phyloP scores from a whole-genome alignment of 2,888 invertebrate genomes.

The Amiota minor region DNA sequence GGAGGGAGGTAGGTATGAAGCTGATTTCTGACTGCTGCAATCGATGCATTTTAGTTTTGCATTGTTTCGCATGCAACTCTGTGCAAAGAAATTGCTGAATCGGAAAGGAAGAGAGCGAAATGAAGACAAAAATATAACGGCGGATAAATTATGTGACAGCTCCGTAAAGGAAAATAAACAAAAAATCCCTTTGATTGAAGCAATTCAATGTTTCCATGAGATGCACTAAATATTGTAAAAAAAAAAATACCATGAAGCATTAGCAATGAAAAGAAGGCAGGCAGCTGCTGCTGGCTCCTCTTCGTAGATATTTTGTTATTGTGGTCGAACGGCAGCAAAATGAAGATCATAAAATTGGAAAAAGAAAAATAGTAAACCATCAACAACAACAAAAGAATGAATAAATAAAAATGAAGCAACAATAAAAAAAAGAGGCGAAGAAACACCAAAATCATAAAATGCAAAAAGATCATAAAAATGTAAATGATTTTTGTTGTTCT shows the following conservation, averaged over 20 bases:
- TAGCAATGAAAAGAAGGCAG: not conserved
- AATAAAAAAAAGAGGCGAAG: not conserved
- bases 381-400: slow-evolving; percentile 22
- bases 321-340: slow-evolving; percentile 5
- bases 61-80: slow-evolving; percentile 49
- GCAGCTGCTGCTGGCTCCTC: not conserved
- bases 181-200: slow-evolving; percentile 35
- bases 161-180: slow-evolving; percentile 41
- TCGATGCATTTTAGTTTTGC: slow-evolving; percentile 35
- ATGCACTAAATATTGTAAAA: not conserved
- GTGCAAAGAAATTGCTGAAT: slow-evolving; percentile 29
- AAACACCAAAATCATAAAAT: slow-evolving; percentile 25
- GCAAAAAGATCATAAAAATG: slow-evolving; percentile 23
- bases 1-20: slow-evolving; percentile 28
- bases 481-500: not conserved
- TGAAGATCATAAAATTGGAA: slow-evolving; percentile 10
- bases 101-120: too few species aligned
- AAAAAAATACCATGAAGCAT: not conserved
- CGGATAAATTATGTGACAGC: slow-evolving; percentile 47
- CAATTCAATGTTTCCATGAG: slow-evolving; percentile 12
- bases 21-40: slow-evolving; percentile 12
- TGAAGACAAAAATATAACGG: not conserved
- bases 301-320: not conserved
- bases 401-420: not conserved
- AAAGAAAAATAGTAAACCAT: not conserved